Conservation (phyloP, 1,140 invertebrate species). For the Phthorimaea operculella region DNA sequence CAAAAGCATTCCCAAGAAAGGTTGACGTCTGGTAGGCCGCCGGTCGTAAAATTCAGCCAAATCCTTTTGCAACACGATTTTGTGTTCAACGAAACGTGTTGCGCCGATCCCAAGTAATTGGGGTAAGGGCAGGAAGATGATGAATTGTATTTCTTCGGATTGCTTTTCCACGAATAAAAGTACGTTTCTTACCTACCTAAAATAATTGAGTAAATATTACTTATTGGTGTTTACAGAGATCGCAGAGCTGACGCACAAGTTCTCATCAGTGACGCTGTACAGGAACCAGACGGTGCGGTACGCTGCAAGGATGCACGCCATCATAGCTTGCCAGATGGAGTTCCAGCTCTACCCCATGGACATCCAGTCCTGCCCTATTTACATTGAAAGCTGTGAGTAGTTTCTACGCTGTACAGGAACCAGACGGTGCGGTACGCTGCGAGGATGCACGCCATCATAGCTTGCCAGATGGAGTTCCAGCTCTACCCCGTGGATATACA, state of each 20-base stretch:
- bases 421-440: conserved; percentile 82
- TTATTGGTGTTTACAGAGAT: conserved; percentile 71
- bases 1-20: too few relatives aligned
- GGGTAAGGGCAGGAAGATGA: too few relatives aligned
- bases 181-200: too few relatives aligned
- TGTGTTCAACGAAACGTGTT: too few relatives aligned
- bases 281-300: conserved; percentile 83
- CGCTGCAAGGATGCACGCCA: conserved; percentile 82
- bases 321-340: conserved; percentile 88
- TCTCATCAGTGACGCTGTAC: conserved; percentile 81
- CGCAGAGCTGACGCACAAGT: conserved; percentile 81
- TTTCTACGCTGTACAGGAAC: conserved; percentile 75
- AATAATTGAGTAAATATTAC: too few relatives aligned
- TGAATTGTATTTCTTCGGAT: too few relatives aligned
- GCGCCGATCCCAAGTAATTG: too few relatives aligned
- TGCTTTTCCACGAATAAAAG: too few relatives aligned
- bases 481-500: conserved; percentile 88
- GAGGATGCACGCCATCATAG: conserved; percentile 84
- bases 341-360: conserved; percentile 88
- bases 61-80: too few relatives aligned
- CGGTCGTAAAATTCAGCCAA: too few relatives aligned
- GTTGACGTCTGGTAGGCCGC: too few relatives aligned
- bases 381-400: conserved; percentile 85
- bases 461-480: conserved; percentile 88
- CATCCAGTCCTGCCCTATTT: conserved; percentile 82